Evolutionary conservation across 2,888 invertebrate genomes (phyloP).

Genomic region (Onchidella celtica): DNA sequence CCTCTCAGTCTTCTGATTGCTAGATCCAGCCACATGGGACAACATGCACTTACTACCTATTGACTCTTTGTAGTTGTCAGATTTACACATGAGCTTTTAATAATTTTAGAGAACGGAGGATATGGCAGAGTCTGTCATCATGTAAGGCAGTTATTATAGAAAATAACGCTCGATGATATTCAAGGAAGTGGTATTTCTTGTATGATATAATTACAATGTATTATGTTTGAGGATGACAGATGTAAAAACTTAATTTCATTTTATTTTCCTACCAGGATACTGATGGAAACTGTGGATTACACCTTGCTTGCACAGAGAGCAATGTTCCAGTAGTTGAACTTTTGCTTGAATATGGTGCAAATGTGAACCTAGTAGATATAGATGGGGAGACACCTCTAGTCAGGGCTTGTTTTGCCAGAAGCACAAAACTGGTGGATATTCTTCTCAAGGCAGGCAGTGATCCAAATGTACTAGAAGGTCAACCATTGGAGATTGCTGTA

Average conservation of each 20-base stretch:
- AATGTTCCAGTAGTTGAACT: constrained; percentile 50
- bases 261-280: constrained; percentile 34
- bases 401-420: constrained; percentile 49
- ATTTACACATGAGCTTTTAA: no score
- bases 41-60: no score
- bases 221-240: no score
- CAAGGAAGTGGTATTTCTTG: no score
- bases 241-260: background rate
- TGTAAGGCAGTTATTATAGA: no score
- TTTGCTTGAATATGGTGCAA: constrained; percentile 50
- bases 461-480: constrained; percentile 47
- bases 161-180: no score
- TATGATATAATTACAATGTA: no score
- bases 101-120: no score
- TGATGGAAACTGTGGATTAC: constrained; percentile 51
- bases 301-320: constrained; percentile 51
- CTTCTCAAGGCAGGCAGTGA: constrained; percentile 52
- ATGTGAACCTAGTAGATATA: constrained; percentile 40
- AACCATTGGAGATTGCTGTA: constrained; percentile 50
- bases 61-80: no score
- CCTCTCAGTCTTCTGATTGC: no score
- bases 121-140: no score
- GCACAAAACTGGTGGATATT: constrained; percentile 51
- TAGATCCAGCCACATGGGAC: no score
- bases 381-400: constrained; percentile 55